These are phyloP conservation scores for Platynereis dumerilii DNA, from an alignment of 2,888 invertebrate species.

Conservation along the genomic window DNA sequence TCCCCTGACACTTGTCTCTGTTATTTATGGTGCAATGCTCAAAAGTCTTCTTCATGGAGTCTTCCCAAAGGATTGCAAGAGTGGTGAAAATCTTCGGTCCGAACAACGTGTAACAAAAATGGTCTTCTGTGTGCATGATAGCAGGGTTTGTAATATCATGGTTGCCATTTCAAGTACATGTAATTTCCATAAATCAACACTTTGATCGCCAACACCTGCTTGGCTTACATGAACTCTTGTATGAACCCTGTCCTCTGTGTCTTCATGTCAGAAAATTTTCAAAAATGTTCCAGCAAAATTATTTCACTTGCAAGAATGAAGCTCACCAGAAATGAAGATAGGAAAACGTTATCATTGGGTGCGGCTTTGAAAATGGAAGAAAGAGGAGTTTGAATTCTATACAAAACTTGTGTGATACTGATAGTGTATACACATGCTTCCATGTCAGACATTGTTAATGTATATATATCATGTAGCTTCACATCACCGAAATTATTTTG, in stretches of 20 bases:
- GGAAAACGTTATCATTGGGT: too few species aligned
- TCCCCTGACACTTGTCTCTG: conserved; percentile 84
- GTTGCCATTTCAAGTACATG: conserved; percentile 93
- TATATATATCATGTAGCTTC: too few species aligned
- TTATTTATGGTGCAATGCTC: conserved; percentile 88
- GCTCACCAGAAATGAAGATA: too few species aligned
- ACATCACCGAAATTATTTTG: too few species aligned
- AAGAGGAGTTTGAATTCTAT: too few species aligned
- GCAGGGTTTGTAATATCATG: conserved; percentile 92
- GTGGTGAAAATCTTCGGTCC: conserved; percentile 81
- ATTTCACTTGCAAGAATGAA: conserved; percentile 41
- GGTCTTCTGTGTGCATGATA: conserved; percentile 89
- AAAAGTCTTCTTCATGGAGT: conserved; percentile 82
- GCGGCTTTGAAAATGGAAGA: too few species aligned
- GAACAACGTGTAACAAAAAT: conserved; percentile 89
- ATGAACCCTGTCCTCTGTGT: conserved; percentile 94
- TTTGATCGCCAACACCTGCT: conserved; percentile 64
- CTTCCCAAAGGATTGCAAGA: conserved; percentile 71
- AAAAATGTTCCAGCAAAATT: conserved; percentile 77
- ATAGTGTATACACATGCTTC: too few species aligned
- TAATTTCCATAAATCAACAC: conserved; percentile 73
- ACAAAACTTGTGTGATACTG: too few species aligned
- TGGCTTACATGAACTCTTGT: conserved; percentile 91
- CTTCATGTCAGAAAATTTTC: conserved; percentile 91
- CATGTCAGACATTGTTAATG: too few species aligned